Conservation (phyloP, 2,888 invertebrate genomes). For the Drosophila stalkeri region DNA sequence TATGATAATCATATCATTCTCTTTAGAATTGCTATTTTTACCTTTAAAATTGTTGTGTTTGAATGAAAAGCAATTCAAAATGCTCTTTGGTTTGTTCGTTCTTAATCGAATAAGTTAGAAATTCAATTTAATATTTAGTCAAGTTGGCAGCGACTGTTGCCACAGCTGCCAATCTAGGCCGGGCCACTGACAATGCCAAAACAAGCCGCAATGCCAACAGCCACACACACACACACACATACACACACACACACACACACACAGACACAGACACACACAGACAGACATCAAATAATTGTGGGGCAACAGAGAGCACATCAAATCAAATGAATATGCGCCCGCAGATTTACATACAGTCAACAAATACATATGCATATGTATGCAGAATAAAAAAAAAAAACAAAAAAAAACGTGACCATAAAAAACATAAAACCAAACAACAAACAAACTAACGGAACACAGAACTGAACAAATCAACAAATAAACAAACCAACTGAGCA, state of each 20-base stretch:
- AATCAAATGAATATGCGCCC: constrained; percentile 70
- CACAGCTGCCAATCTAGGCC: constrained; percentile 42
- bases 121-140: constrained; percentile 43
- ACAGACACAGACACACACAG: constrained; percentile 1
- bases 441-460: constrained; percentile 43
- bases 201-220: constrained; percentile 56
- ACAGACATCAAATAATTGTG: constrained; percentile 63
- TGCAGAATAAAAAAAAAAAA: constrained; percentile 16
- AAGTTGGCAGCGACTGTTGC: constrained; percentile 25
- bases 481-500: constrained; percentile 60
- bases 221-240: constrained; percentile 4
- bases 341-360: constrained; percentile 55
- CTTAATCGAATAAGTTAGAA: constrained; percentile 12
- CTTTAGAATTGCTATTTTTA: not conserved
- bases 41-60: not conserved
- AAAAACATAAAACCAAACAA: constrained; percentile 53
- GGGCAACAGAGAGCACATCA: constrained; percentile 42
- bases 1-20: not conserved
- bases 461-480: constrained; percentile 30
- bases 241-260: no score
- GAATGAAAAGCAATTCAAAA: not conserved
- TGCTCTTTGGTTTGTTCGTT: not conserved
- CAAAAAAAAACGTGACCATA: constrained; percentile 24
- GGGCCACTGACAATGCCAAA: constrained; percentile 38
- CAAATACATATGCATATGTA: constrained; percentile 4